Base-by-base conservation (phyloP, 1,140 invertebrate species). In the Telenomus remus region DNA sequence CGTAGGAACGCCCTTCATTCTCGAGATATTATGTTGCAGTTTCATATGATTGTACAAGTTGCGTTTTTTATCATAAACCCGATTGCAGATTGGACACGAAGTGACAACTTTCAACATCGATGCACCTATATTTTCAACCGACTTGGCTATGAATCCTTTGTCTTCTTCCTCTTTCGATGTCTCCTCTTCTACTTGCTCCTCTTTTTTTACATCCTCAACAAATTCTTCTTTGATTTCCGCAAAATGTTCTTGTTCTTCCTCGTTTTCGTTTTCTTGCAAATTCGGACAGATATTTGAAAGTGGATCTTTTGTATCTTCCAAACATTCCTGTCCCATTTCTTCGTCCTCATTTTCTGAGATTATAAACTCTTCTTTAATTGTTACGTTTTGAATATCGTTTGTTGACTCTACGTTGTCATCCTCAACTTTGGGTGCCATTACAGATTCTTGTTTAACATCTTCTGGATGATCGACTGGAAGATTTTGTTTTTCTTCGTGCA, bases 41-140 rank as follows among this genome's bases (percentile, higher is more conserved):
- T 75, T 75, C 14, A 75, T 37, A n/a, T 75, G 72, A 5, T 75
- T 75, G 15, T 48, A 75, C 37, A 75, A 54, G 46, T 75, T 75
- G 0, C 72, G 64, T n/a, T 63, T 75, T 6, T 64, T 68, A n/a
- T 75, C 72, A 14, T 75, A 75, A 35, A 64, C 56, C 16, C 64
- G 44, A 4, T 63, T 69, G 11, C 72, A 75, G 11, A 75, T 75
- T 0, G 72, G 72, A 54, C 72, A 75, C 0, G 72, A 68, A 11
- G 59, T 75, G 13, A 75, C 63, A 15, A 68, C 68, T 11, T 68
- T 57, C 39, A 68, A 69, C 0, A 69, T n/a, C n/a, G n/a, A n/a
- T n/a, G n/a, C n/a, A n/a, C n/a, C n/a, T n/a, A n/a, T 6, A 27
- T 27, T 27, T 27, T 27, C 19, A n/a, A n/a, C n/a, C n/a, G n/a